These are phyloP conservation scores for Rhynchomys soricoides DNA, from an alignment of 2,113 vertebrate species.

Conservation along the genomic window DNA sequence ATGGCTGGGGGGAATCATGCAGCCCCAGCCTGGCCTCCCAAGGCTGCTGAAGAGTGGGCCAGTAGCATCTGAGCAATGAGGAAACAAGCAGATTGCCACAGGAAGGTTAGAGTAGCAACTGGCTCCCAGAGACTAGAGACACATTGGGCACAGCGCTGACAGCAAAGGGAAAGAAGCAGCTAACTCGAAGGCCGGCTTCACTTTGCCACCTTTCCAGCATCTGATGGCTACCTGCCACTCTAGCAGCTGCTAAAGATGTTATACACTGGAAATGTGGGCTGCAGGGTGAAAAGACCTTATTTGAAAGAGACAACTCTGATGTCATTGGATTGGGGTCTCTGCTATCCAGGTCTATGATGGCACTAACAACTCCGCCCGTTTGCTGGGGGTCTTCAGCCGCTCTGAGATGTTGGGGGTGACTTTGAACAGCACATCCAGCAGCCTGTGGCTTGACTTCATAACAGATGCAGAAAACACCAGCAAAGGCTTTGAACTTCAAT, in stretches of 20 bases:
- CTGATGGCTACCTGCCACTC: background rate
- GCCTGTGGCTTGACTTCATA: constrained; percentile 97
- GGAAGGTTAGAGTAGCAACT: constrained; percentile 23
- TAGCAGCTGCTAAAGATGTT: background rate
- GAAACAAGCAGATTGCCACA: background rate
- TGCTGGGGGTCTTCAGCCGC: constrained; percentile 93
- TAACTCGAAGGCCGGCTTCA: background rate
- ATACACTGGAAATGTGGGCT: background rate
- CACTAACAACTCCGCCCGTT: constrained; percentile 92
- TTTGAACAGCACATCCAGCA: constrained; percentile 98
- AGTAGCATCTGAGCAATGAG: background rate
- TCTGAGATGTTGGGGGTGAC: constrained; percentile 91
- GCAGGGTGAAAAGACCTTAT: background rate
- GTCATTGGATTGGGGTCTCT: constrained; percentile 1
- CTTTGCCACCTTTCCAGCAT: background rate
- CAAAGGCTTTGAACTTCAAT: constrained; percentile 97
- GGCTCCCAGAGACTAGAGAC: background rate
- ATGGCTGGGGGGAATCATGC: constrained; percentile 43
- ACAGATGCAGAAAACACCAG: constrained; percentile 94
- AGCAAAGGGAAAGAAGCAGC: background rate
- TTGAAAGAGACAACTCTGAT: background rate
- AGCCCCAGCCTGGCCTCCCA: background rate
- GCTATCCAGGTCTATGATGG: constrained; percentile 95
- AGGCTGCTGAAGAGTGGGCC: constrained; percentile 18
- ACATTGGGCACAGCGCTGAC: background rate